phyloP scores from a whole-genome alignment of 2,113 vertebrate species.

The Dasyurus viverrinus region DNA sequence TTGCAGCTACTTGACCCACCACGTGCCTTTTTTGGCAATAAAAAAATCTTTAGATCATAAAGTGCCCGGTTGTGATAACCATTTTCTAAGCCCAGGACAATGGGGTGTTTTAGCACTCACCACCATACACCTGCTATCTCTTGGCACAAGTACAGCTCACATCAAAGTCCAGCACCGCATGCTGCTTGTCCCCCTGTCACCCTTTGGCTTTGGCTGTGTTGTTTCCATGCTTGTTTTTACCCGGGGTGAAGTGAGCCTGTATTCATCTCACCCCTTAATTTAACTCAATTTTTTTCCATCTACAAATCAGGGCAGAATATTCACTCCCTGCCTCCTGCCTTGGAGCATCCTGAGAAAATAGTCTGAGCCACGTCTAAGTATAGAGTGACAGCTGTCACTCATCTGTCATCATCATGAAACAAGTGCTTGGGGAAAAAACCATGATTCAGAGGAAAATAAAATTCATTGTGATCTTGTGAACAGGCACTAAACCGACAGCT shows the following conservation, averaged over 20 bases:
- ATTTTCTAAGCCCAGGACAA: not conserved
- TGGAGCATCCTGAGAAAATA: not conserved
- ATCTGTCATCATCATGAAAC: not conserved
- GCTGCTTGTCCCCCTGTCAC: slow-evolving; percentile 26
- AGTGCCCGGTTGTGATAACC: not conserved
- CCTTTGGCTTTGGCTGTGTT: not conserved
- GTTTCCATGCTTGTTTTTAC: not conserved
- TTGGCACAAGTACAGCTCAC: not conserved
- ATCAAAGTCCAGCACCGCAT: slow-evolving; percentile 51
- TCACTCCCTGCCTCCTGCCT: not conserved
- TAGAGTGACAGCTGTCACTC: not conserved
- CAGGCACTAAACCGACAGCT: not conserved
- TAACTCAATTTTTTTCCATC: not conserved
- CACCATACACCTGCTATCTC: slow-evolving; percentile 3
- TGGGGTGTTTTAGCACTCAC: not conserved
- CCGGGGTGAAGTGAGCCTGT: not conserved
- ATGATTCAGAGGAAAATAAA: not conserved
- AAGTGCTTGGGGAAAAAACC: not conserved
- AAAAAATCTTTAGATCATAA: not conserved
- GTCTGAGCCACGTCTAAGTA: not conserved
- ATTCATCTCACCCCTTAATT: not conserved
- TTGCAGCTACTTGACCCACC: not conserved
- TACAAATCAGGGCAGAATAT: not conserved
- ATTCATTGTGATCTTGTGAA: not conserved
- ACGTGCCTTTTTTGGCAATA: not conserved